phyloP scores from a whole-genome alignment of 2,113 vertebrate genomes.

The Channa argus region DNA sequence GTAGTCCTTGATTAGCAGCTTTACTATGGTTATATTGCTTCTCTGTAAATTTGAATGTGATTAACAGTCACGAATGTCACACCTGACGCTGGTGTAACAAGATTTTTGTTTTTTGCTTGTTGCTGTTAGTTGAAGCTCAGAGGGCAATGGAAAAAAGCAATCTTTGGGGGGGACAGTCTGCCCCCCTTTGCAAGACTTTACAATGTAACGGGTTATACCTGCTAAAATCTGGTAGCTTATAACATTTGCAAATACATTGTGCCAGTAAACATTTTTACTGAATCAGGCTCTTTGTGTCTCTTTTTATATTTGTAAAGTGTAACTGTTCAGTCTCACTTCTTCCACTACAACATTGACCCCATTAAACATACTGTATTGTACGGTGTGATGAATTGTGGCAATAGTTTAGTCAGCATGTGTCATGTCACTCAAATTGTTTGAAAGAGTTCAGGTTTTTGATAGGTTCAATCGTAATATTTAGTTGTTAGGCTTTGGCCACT shows the following conservation, averaged over 20 bases:
- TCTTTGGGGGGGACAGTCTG: slow-evolving; percentile 61
- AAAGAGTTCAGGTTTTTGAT: neutral
- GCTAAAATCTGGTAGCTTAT: slow-evolving; percentile 77
- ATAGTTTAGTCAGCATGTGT: neutral
- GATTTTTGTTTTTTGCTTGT: slow-evolving; percentile 47
- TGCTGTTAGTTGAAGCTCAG: slow-evolving; percentile 63
- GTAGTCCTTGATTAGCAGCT: slow-evolving; percentile 78
- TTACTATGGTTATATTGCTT: slow-evolving; percentile 71
- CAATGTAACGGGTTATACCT: slow-evolving; percentile 76
- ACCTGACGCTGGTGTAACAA: slow-evolving; percentile 68
- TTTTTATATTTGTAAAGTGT: neutral
- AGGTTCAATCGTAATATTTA: neutral
- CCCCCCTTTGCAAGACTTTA: slow-evolving; percentile 68
- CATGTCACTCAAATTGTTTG: neutral
- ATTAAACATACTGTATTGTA: neutral
- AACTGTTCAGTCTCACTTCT: too few species aligned
- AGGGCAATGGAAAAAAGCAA: slow-evolving; percentile 67
- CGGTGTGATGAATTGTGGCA: neutral
- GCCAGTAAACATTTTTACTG: slow-evolving; percentile 83
- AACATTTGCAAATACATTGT: slow-evolving; percentile 80
- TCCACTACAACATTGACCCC: neutral
- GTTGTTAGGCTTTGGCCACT: neutral
- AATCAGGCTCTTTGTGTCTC: slow-evolving; percentile 34
- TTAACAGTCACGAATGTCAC: slow-evolving; percentile 80
- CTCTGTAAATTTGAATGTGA: slow-evolving; percentile 81